Base-by-base conservation (phyloP, 1,140 invertebrate genomes). In the Drosophila mayri region DNA sequence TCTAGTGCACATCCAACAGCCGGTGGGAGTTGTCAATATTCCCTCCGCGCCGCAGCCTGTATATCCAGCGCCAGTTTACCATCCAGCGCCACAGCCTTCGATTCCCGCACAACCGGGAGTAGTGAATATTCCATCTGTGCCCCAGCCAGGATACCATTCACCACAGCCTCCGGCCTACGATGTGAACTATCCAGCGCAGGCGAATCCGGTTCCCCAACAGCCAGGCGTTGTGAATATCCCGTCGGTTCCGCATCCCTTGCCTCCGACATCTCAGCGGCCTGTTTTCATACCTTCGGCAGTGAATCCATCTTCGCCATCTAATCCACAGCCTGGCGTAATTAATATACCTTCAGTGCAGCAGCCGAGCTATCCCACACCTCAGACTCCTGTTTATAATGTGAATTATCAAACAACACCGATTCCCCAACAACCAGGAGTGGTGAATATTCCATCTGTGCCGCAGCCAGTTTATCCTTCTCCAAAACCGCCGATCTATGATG, bases 401-500 rank as follows among this genome's bases (percentile, higher is more conserved):
- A 70, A 94, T 94, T 74, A 94, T 95, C 85, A 93, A 93, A 64
- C 96, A 16, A 43, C 66, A 8, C 35, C 46, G 0, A 52, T 46
- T 40, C 49, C 46, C 1, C 73, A 74, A 14, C 35, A 65, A 14
- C 60, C 75, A 94, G 92, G 97, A 96, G 90, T 96, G 95, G 20
- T 94, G 94, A 81, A 94, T 44, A 81, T 82, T 64, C 76, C 78
- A 10, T 75, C 78, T 12, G 18, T 30, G 3, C 64, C 60, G 2
- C 49, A 71, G 16, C 65, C 76, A 93, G 18, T 16, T 4, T 11
- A 64, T 32, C 94, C 94, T 16, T 76, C 93, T 54, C 95, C 95
- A 32, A 96, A 95, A 85, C 96, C 96, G 16, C 97, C 96, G 84
- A 95, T 96, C 5, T 94, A 94, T n/a, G 95, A 95, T 82, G 95